Base-by-base conservation (phyloP, 2,113 vertebrate species). In the Cryptotis parvus region DNA sequence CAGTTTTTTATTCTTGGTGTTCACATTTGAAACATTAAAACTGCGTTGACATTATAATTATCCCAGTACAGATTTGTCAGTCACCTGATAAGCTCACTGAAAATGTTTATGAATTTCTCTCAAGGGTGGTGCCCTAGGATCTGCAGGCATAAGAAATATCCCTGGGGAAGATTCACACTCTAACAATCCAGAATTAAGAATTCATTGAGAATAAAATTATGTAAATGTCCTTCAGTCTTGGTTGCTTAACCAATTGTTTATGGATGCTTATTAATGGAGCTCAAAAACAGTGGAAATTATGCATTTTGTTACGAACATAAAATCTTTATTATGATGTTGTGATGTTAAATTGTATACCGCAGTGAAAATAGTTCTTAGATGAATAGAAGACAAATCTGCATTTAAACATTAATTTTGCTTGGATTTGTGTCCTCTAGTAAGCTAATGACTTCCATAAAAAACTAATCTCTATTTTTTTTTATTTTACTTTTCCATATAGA, bases 401-500 rank as follows among this genome's bases (percentile, higher is more conserved):
- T 65, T 72, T 76, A 87, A 82, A 66, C 45, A 33, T 37, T 77
- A 14, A 4, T 49, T 27, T 45, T 89, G 37, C 85, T 74, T 74
- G 78, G 49, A 86, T 92, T 70, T 90, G 9, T 88, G 37, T 84
- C 41, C 77, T 83, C 45, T 89, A 43, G 22, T 82, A 12, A 75
- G 33, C 43, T 33, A 43, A 16, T 78, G 37, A n/a, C 49, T 39
- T 74, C 79, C 65, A 2, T 75, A 79, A 63, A 9, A 8, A 88
- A 33, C 72, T 65, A n/a, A 87, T 70, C n/a, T n/a, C n/a, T 79
- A 33, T 55, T 81, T 45, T 80, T 86, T 84, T 72, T 84, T 95
- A 93, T 84, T 72, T 84, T 95, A 93, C 94, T 55, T 89, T 91
- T 93, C 72, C 80, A 35, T 76, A 1, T 33, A 98, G 98, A 98